Evolutionary conservation across 2,797 vertebrate genomes (phyloP).

Genomic region (Silurus aristotelis): DNA sequence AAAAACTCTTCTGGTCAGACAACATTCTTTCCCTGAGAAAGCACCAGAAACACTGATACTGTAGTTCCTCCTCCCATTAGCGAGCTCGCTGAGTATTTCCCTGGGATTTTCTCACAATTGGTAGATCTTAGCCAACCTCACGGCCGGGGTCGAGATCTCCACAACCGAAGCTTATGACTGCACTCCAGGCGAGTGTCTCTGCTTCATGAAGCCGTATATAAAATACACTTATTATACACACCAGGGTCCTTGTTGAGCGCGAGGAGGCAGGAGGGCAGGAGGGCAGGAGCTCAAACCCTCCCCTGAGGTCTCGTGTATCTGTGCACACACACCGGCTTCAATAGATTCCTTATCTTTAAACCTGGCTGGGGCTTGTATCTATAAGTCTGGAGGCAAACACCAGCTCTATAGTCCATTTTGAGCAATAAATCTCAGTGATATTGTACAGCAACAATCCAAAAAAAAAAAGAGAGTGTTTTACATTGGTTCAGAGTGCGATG

Average conservation of each 20-base stretch:
- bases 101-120: not conserved
- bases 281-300: slow-evolving; percentile 6
- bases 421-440: slow-evolving; percentile 37
- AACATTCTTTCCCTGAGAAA: not conserved
- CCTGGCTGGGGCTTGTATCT: slow-evolving; percentile 25
- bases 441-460: slow-evolving; percentile 22
- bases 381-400: slow-evolving; percentile 17
- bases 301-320: not conserved
- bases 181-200: not conserved
- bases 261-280: not conserved
- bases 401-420: slow-evolving; percentile 25
- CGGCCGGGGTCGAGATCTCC: not conserved
- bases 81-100: not conserved
- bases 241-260: not conserved
- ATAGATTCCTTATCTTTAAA: slow-evolving; percentile 10
- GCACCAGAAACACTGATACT: too few relatives aligned
- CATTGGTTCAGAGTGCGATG: slow-evolving; percentile 28
- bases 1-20: not conserved
- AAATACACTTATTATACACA: slow-evolving; percentile 1
- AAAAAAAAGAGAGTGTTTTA: slow-evolving; percentile 36
- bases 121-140: not conserved
- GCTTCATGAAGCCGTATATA: not conserved
- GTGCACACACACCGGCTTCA: slow-evolving; percentile 4
- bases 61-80: not conserved
- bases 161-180: not conserved